These are phyloP conservation scores for Datnioides undecimradiatus DNA, from an alignment of 2,113 vertebrate genomes.

Conservation along the genomic window DNA sequence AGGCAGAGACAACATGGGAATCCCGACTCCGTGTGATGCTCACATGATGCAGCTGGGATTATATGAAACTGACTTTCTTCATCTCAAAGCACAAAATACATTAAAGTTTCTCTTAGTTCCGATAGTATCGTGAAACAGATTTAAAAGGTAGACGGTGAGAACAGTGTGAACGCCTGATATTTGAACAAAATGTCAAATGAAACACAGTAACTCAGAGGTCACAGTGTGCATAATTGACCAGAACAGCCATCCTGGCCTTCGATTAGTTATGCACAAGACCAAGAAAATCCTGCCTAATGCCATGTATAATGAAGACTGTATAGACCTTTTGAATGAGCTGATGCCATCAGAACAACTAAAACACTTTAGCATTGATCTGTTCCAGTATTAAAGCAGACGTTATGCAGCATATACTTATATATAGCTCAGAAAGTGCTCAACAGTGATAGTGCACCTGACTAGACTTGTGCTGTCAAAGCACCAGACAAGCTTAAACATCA, in stretches of 20 bases:
- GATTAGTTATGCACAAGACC: conserved; percentile 33
- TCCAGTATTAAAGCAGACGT: conserved; percentile 39
- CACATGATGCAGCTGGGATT: conserved; percentile 9
- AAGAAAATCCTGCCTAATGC: conserved; percentile 24
- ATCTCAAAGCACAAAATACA: neutral
- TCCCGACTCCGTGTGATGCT: conserved; percentile 26
- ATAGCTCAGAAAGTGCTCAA: conserved; percentile 41
- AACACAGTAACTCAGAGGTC: neutral
- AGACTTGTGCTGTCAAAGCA: conserved; percentile 34
- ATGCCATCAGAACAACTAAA: conserved; percentile 36
- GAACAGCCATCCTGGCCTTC: conserved; percentile 6
- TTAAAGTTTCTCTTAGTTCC: neutral
- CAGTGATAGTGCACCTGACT: conserved; percentile 7
- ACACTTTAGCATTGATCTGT: conserved; percentile 56
- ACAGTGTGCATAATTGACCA: conserved; percentile 12
- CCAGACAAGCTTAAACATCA: conserved; percentile 30
- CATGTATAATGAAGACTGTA: conserved; percentile 28
- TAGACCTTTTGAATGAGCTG: conserved; percentile 33
- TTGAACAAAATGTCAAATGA: conserved; percentile 33
- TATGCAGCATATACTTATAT: conserved; percentile 20
- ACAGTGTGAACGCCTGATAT: conserved; percentile 7
- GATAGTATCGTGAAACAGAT: neutral
- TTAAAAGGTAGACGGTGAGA: neutral
- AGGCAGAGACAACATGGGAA: conserved; percentile 38
- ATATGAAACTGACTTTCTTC: neutral